phyloP scores from a whole-genome alignment of 2,888 invertebrate genomes.

The Lasioglossum zephyrum region DNA sequence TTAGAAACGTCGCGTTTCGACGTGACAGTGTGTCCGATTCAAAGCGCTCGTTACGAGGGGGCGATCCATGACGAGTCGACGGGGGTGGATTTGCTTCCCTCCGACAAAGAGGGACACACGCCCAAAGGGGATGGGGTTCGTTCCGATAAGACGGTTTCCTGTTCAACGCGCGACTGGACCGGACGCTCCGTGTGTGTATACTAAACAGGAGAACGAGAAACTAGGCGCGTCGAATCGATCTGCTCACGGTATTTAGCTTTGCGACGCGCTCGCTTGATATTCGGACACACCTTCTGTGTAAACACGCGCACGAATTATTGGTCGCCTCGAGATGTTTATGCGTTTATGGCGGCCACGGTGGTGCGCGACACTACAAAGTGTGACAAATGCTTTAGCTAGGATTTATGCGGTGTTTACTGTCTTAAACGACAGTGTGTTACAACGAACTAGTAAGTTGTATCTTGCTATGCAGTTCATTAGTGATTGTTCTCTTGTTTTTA shows the following conservation, averaged over 20 bases:
- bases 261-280: background rate
- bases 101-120: constrained; percentile 37
- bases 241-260: constrained; percentile 8
- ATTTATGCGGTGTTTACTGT: background rate
- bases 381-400: background rate
- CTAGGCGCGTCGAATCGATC: constrained; percentile 37
- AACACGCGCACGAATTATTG: constrained; percentile 10
- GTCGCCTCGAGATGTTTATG: constrained; percentile 6
- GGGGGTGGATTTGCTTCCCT: constrained; percentile 36
- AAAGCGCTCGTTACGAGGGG: constrained; percentile 64
- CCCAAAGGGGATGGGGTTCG: background rate
- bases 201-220: constrained; percentile 36
- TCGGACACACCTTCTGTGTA: constrained; percentile 11
- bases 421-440: background rate
- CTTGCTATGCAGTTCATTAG: background rate
- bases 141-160: constrained; percentile 54
- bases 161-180: constrained; percentile 9
- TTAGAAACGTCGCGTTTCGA: constrained; percentile 63
- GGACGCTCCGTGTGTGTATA: constrained; percentile 7
- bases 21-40: constrained; percentile 67
- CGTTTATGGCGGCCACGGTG: background rate
- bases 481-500: background rate
- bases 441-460: background rate
- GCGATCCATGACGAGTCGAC: constrained; percentile 52
- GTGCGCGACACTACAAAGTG: background rate